Conservation (phyloP, 1,140 invertebrate genomes). For the Cydia pomonella region DNA sequence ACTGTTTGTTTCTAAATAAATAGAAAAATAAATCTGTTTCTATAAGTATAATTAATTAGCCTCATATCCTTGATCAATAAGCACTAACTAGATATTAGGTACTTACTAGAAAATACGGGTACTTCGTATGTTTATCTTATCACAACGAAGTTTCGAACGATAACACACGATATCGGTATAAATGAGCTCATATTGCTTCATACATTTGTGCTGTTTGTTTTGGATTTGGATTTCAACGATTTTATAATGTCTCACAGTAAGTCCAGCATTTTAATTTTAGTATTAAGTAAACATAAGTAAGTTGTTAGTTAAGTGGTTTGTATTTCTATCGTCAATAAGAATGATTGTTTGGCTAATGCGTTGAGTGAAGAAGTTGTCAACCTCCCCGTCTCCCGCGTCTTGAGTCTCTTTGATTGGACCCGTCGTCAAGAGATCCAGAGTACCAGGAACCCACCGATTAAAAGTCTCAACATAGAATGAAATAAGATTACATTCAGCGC, state of each 20-base stretch:
- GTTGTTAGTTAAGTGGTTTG: background rate
- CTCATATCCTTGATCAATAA: background rate
- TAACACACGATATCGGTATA: conserved; percentile 15
- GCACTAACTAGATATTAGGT: background rate
- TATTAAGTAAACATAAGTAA: background rate
- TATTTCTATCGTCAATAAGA: background rate
- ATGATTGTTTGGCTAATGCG: too few species aligned
- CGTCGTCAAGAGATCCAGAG: too few species aligned
- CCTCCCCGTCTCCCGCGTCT: too few species aligned
- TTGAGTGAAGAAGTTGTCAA: too few species aligned
- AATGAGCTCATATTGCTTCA: conserved; percentile 16
- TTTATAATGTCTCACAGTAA: conserved; percentile 41
- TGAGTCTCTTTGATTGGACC: too few species aligned
- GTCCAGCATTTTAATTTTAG: conserved; percentile 13
- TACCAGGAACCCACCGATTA: too few species aligned
- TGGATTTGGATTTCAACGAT: background rate
- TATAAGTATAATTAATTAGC: too few species aligned
- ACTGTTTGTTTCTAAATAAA: too few species aligned
- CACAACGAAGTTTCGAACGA: conserved; percentile 36
- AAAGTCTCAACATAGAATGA: too few species aligned
- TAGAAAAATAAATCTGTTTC: too few species aligned
- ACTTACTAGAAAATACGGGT: conserved; percentile 18
- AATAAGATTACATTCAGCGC: too few species aligned
- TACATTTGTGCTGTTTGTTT: conserved; percentile 14
- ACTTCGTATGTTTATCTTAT: conserved; percentile 41